phyloP scores from a whole-genome alignment of 2,797 vertebrate species.

The Syndactyla subalaris region DNA sequence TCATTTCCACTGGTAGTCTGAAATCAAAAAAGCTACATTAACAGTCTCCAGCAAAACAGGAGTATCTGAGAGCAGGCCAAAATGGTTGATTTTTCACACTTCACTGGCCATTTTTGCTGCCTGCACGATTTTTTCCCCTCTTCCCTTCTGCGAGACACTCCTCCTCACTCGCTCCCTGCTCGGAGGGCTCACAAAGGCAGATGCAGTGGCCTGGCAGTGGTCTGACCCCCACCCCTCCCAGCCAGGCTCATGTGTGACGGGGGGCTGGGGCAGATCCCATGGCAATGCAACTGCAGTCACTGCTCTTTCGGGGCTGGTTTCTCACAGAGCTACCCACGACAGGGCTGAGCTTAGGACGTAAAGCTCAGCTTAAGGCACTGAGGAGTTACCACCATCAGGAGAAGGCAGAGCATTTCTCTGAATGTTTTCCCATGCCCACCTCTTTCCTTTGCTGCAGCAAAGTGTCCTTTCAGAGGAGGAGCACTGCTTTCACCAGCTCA shows the following conservation, averaged over 20 bases:
- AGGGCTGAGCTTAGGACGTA: not conserved
- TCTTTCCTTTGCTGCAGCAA: not conserved
- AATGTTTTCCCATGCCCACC: not conserved
- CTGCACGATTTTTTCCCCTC: rapidly evolving
- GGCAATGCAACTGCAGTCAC: conserved; percentile 48
- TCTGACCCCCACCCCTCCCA: not conserved
- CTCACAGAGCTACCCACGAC: not conserved
- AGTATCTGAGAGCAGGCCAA: not conserved
- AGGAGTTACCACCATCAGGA: rapidly evolving
- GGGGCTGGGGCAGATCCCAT: conserved; percentile 66
- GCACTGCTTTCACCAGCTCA: not conserved
- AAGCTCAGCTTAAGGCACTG: not conserved
- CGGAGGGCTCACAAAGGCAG: conserved; percentile 26
- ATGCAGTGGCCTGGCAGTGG: not conserved
- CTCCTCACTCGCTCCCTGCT: not conserved
- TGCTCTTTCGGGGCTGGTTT: rapidly evolving
- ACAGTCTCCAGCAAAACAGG: not conserved
- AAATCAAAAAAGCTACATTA: conserved; percentile 1
- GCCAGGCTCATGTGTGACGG: conserved; percentile 25
- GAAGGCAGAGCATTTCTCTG: not conserved
- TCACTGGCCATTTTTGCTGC: not conserved
- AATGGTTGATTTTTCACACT: not conserved
- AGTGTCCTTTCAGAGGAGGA: not conserved
- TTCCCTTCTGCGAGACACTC: not conserved
- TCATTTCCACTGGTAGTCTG: not conserved